Evolutionary conservation across 2,113 vertebrate species (phyloP).

Genomic region (Osmerus mordax): DNA sequence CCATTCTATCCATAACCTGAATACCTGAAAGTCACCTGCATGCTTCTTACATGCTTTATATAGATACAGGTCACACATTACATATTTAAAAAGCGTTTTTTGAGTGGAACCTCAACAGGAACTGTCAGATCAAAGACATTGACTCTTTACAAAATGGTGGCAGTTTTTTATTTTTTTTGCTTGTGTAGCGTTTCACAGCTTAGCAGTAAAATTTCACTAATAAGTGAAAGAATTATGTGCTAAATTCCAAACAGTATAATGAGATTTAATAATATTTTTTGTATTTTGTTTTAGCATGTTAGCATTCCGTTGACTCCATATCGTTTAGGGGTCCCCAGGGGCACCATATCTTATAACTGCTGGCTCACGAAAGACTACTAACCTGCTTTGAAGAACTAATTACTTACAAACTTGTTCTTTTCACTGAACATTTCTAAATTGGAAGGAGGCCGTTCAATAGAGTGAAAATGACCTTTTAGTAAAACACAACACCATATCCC

Average conservation of each 20-base stretch:
- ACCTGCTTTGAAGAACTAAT: background rate
- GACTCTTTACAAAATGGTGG: constrained; percentile 20
- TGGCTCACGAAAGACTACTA: background rate
- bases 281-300: constrained; percentile 5
- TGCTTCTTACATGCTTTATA: constrained; percentile 39
- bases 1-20: constrained; percentile 68
- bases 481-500: too few species aligned
- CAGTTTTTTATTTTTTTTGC: background rate
- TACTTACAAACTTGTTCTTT: constrained; percentile 28
- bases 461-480: too few species aligned
- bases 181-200: too few species aligned
- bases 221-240: too few species aligned
- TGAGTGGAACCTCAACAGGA: constrained; percentile 27
- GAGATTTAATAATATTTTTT: too few species aligned
- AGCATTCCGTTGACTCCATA: constrained; percentile 1
- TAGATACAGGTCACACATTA: constrained; percentile 35
- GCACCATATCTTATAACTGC: too few species aligned
- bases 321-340: too few species aligned
- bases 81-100: background rate
- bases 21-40: constrained; percentile 60
- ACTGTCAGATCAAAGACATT: constrained; percentile 4
- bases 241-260: too few species aligned
- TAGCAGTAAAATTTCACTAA: too few species aligned
- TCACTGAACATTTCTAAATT: background rate
- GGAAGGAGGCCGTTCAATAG: too few species aligned